Percentiles rank a stretch among this genome's conserved stretches.
These are phyloP conservation scores for Sitodiplosis mosellana DNA, from an alignment of 1,140 invertebrate species.

Conservation along the genomic window DNA sequence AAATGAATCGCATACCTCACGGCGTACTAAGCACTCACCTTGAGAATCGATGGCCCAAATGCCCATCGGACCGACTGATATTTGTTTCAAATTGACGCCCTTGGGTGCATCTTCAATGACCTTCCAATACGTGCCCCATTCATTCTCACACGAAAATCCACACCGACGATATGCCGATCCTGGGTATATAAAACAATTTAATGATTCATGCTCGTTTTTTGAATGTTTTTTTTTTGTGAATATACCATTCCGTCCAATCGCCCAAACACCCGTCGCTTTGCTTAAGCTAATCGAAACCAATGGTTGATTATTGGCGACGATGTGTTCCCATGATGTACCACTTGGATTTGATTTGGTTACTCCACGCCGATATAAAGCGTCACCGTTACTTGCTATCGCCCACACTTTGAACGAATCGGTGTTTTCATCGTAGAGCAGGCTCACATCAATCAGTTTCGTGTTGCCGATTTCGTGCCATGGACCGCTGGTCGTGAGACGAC, in stretches of 20 bases:
- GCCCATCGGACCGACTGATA: slow-evolving; percentile 47
- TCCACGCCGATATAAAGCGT: slow-evolving; percentile 59
- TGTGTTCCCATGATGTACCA: slow-evolving; percentile 59
- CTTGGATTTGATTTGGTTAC: slow-evolving; percentile 47
- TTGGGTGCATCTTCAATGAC: slow-evolving; percentile 17
- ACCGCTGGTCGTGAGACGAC: slow-evolving; percentile 60
- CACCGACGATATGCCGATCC: slow-evolving; percentile 61
- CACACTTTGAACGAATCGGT: slow-evolving; percentile 35
- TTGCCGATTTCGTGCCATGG: slow-evolving; percentile 75
- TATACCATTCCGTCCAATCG: slow-evolving; percentile 64
- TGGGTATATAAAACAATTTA: too few relatives aligned
- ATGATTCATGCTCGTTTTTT: too few relatives aligned
- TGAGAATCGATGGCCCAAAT: slow-evolving; percentile 50
- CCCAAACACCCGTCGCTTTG: slow-evolving; percentile 58
- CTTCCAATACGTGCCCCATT: slow-evolving; percentile 33
- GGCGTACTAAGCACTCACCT: slow-evolving; percentile 43
- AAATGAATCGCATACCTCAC: slow-evolving; percentile 42
- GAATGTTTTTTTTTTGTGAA: too few relatives aligned
- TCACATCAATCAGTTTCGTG: slow-evolving; percentile 63
- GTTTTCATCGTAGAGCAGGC: slow-evolving; percentile 17
- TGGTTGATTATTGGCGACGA: slow-evolving; percentile 53
- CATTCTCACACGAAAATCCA: slow-evolving; percentile 42
- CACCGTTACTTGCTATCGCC: slow-evolving; percentile 65
- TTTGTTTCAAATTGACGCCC: slow-evolving; percentile 50
- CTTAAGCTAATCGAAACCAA: slow-evolving; percentile 52